These are phyloP conservation scores for Lysandra coridon DNA, from an alignment of 2,888 invertebrate genomes.

Conservation along the genomic window DNA sequence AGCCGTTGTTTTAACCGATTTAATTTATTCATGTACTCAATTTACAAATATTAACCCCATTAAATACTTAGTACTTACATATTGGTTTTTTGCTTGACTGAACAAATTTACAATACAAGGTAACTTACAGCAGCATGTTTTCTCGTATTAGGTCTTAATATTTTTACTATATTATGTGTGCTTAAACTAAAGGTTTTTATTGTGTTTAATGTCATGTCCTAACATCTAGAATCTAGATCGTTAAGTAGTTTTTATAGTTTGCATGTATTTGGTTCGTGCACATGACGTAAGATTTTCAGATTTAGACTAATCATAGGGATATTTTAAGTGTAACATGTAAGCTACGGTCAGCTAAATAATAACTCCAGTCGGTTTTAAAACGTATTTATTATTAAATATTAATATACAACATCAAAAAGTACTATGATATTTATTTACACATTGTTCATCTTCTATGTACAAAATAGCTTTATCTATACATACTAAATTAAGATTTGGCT, in stretches of 20 bases:
- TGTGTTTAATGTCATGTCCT: neutral
- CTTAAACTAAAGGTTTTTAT: neutral
- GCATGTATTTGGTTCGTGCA: constrained; percentile 38
- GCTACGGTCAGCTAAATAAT: neutral
- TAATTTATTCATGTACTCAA: neutral
- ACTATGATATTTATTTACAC: constrained; percentile 26
- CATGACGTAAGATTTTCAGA: constrained; percentile 70
- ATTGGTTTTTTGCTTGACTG: neutral
- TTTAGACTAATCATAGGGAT: constrained; percentile 42
- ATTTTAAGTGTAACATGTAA: neutral
- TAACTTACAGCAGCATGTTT: neutral
- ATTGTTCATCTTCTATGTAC: constrained; percentile 19
- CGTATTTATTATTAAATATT: constrained; percentile 26
- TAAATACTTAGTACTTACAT: neutral
- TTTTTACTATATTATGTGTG: neutral
- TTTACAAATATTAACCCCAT: neutral
- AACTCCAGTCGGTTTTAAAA: constrained; percentile 3
- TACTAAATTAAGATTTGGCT: neutral
- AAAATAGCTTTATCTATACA: constrained; percentile 24
- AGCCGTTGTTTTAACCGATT: neutral
- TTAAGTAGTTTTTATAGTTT: constrained; percentile 11
- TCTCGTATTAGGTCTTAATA: neutral
- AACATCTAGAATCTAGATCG: neutral
- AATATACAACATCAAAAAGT: constrained; percentile 29
- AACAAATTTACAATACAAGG: neutral